phyloP scores from a whole-genome alignment of 1,140 invertebrate species.

The Anastrepha ludens region DNA sequence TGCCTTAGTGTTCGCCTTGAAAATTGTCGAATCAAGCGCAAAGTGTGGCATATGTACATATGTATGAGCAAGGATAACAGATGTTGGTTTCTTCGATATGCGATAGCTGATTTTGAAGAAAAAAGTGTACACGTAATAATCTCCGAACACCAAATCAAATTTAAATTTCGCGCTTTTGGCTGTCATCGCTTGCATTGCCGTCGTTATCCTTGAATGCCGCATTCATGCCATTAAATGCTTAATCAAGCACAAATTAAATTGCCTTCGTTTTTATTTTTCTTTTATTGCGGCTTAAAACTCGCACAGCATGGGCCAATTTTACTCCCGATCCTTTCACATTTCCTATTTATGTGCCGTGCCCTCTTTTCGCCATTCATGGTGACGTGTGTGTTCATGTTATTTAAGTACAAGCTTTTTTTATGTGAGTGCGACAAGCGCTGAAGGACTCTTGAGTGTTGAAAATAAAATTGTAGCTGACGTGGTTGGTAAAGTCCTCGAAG shows the following conservation, averaged over 20 bases:
- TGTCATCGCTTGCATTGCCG: not conserved
- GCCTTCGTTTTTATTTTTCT: not conserved
- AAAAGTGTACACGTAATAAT: not conserved
- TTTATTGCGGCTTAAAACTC: not conserved
- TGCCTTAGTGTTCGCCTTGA: not conserved
- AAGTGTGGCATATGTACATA: not conserved
- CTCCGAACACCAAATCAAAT: not conserved
- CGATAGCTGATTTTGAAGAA: not conserved
- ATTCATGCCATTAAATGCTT: not conserved
- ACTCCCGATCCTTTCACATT: not conserved
- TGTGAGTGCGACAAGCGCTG: constrained; percentile 9
- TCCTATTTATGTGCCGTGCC: not conserved
- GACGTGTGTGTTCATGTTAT: not conserved
- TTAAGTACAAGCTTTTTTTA: not conserved
- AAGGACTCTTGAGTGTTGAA: constrained; percentile 1
- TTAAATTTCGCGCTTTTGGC: not conserved
- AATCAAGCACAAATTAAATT: constrained; percentile 29
- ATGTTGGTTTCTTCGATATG: not conserved
- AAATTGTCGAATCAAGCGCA: not conserved
- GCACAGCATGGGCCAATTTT: not conserved
- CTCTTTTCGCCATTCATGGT: not conserved
- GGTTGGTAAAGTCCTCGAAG: constrained; percentile 8
- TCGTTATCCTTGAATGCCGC: not conserved
- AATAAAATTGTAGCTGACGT: not conserved
- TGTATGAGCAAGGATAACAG: not conserved